Evolutionary conservation across 2,888 invertebrate species (phyloP), one percentile per base, ranked within the genome.

Genomic region (Ommatoiulus sabulosus): DNA sequence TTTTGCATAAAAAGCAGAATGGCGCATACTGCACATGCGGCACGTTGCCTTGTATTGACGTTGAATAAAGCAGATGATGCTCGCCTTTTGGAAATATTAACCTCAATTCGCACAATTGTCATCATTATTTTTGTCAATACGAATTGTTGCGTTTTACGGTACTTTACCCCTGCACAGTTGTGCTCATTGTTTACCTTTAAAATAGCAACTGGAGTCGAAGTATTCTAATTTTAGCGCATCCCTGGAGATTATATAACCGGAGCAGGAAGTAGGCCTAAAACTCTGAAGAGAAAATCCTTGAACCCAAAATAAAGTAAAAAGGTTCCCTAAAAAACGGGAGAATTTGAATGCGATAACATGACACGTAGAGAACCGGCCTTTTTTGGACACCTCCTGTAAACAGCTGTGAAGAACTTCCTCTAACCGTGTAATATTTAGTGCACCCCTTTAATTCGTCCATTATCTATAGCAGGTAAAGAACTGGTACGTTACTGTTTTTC

Each of bases 101-200:
- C 80, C 80, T 80, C 80, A 10, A 80, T 80, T 80, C 80, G 80
- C 35, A 80, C 80, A 43, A 80, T 80, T 4, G 80, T 35, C 80
- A 80, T 80, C 12, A 43, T 80, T 80, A 80, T 80, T 20, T 63
- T 24, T 72, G 72, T 72, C 72, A 24, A 80, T 80, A 80, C 80
- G 15, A 80, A 80, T 80, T 35, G 80, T 80, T 80, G 12, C 4
- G 0, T 80, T 80, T 80, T 80, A 12, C 35, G 80, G 80, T 35
- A 80, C 35, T 80, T 24, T 43, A 80, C 80, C 80, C 80, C 35
- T 80, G 80, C 80, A 80, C 35, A 80, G 80, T 80, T 80, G 80
- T 43, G 10, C 80, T 80, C 80, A 80, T 80, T 80, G 80, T 80
- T 80, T 43, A 80, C 35, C 80, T 80, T 80, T 80, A 80, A 80